Evolutionary conservation across 92 coral and sea anemone species (phyloP).

Genomic region (Umimayanthus chanpuru): DNA sequence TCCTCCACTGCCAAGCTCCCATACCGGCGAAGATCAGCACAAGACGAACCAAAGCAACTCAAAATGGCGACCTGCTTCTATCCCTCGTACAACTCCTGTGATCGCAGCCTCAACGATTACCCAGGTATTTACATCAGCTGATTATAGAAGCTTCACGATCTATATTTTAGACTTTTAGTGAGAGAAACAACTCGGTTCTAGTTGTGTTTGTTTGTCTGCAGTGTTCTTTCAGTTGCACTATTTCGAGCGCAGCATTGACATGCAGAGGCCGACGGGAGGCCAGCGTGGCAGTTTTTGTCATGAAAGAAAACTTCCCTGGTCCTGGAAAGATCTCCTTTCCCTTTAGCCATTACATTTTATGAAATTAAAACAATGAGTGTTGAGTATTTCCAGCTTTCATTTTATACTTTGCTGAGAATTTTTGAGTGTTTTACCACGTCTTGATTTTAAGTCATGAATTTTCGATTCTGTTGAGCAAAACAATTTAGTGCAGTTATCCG

Average conservation of each 20-base stretch:
- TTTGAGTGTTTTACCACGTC: slow-evolving; percentile 41
- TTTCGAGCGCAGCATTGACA: background rate
- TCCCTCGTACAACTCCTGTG: slow-evolving; percentile 65
- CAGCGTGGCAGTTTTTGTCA: slow-evolving; percentile 41
- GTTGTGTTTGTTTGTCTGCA: background rate
- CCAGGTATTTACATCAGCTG: slow-evolving; percentile 65
- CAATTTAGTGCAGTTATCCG: slow-evolving; percentile 2
- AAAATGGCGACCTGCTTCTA: slow-evolving; percentile 70
- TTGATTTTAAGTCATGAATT: slow-evolving; percentile 24
- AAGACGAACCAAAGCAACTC: slow-evolving; percentile 58
- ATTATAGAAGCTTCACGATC: background rate
- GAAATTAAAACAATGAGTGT: background rate
- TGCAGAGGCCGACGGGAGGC: background rate
- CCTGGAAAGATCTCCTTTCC: background rate
- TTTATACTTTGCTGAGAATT: background rate
- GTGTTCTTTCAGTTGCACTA: background rate
- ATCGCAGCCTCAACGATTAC: slow-evolving; percentile 87
- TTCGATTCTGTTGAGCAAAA: slow-evolving; percentile 21
- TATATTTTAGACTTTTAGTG: background rate
- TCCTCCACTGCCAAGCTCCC: slow-evolving; percentile 92
- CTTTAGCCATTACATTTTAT: background rate
- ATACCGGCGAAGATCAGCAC: slow-evolving; percentile 73
- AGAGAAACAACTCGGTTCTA: background rate
- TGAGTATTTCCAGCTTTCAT: background rate
- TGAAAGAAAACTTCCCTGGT: slow-evolving; percentile 36